Evolutionary conservation across 2,888 invertebrate species (phyloP).

Genomic region (Caenorhabditis sp.): DNA sequence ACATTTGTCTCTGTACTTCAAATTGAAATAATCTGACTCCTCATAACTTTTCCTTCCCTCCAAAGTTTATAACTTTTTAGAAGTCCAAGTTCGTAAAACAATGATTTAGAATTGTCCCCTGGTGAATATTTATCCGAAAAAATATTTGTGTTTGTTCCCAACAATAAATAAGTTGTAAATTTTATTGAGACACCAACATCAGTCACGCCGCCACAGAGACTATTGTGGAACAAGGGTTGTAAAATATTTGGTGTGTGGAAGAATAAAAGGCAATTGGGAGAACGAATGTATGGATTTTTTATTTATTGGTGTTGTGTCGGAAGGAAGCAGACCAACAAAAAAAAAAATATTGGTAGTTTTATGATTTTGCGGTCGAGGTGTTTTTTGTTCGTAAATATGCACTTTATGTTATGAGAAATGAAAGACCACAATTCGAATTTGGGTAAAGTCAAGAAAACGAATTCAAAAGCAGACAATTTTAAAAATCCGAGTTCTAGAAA

Average conservation of each 20-base stretch:
- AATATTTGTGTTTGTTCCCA: not conserved
- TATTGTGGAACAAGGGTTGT: not conserved
- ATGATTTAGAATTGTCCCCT: not conserved
- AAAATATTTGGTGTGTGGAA: not conserved
- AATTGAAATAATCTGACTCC: too few relatives aligned
- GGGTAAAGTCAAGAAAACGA: too few relatives aligned
- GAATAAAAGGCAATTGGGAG: not conserved
- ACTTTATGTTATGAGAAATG: too few relatives aligned
- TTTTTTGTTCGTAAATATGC: not conserved
- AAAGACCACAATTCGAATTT: too few relatives aligned
- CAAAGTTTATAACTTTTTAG: too few relatives aligned
- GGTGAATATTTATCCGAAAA: not conserved
- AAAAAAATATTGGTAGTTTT: not conserved
- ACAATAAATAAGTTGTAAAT: not conserved
- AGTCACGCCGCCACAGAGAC: not conserved
- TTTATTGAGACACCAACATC: not conserved
- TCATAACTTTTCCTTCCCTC: too few relatives aligned
- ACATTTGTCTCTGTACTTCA: too few relatives aligned
- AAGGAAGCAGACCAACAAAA: too few relatives aligned
- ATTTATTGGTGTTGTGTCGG: not conserved
- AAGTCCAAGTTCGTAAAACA: not conserved
- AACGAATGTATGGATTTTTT: not conserved
- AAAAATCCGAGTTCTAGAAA: too few relatives aligned
- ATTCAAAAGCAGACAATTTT: too few relatives aligned
- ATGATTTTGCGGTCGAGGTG: not conserved